phyloP scores from a whole-genome alignment of 2,113 vertebrate species.

The Protobothrops flavoviridis region DNA sequence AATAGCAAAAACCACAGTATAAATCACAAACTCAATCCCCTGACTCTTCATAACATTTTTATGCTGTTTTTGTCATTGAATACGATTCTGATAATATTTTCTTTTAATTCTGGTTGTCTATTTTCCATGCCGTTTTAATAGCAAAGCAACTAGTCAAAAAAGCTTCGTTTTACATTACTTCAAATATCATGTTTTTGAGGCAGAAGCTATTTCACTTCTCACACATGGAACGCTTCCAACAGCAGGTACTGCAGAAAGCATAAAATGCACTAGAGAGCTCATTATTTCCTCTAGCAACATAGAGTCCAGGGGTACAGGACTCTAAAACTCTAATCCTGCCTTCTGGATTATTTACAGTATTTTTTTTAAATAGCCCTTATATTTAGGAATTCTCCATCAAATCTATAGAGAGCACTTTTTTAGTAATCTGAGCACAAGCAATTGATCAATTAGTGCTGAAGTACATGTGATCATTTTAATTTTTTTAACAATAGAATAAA shows the following conservation, averaged over 20 bases:
- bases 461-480: background rate
- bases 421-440: background rate
- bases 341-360: background rate
- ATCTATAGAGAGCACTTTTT: rapidly evolving
- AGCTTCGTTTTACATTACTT: background rate
- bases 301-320: background rate
- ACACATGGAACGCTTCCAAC: background rate
- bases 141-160: background rate
- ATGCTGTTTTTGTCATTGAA: background rate
- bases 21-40: background rate
- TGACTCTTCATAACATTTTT: background rate
- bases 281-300: background rate
- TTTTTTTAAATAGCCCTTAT: background rate
- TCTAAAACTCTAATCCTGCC: background rate
- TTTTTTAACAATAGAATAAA: background rate
- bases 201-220: background rate
- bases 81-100: background rate
- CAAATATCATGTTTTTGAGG: background rate
- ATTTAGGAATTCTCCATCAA: background rate
- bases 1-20: background rate
- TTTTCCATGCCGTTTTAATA: background rate
- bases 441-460: background rate
- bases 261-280: background rate
- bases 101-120: background rate
- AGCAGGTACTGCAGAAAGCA: background rate